Base-by-base conservation (phyloP, 1,140 invertebrate genomes). In the Sweltsa coloradensis region DNA sequence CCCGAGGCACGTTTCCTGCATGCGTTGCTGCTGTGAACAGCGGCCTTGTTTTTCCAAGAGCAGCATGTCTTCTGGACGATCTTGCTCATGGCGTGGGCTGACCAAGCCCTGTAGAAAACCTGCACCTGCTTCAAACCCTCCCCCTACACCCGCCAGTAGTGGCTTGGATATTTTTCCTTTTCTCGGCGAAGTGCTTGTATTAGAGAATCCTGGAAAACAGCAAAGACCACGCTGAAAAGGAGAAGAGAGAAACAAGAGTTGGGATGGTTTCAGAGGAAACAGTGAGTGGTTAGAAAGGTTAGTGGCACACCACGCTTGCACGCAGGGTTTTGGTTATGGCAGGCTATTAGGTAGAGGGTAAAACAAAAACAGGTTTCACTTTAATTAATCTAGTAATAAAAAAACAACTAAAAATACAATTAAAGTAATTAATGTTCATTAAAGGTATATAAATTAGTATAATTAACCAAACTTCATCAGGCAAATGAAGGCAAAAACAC, bases 131-230 rank as follows among this genome's bases (percentile, higher is more conserved):
- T 68, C 74, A 41, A 57, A 55, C 9, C 66, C 65, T 41, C 73
- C 71, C 47, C 61, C 62, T 72, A 84, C 73, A 75, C 82, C 72
- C 72, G 82, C 78, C 69, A 87, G 63, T 80, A 84, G 61, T 81
- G 80, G 75, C 69, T 84, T 76, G 78, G 81, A 71, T 73, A 83
- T 74, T 80, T 81, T 82, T 76, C 80, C 79, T 76, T 84, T 81
- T 82, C 81, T 70, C 72, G 78, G 72, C 74, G 78, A 60, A 81
- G 78, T 69, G 77, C 81, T 71, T 78, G 80, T 72, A 83, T 84
- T 77, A 81, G 79, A 71, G 78, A 85, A 78, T 78, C 81, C 82
- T 72, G 84, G 83, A 80, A 86, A 85, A 77, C 81, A 88, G 77
- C 82, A 86, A 64, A 85, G 75, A 61, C 79, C 83, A 61, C 81